Evolutionary conservation across 2,113 vertebrate species (phyloP).

Genomic region (Mystacornis crossleyi): DNA sequence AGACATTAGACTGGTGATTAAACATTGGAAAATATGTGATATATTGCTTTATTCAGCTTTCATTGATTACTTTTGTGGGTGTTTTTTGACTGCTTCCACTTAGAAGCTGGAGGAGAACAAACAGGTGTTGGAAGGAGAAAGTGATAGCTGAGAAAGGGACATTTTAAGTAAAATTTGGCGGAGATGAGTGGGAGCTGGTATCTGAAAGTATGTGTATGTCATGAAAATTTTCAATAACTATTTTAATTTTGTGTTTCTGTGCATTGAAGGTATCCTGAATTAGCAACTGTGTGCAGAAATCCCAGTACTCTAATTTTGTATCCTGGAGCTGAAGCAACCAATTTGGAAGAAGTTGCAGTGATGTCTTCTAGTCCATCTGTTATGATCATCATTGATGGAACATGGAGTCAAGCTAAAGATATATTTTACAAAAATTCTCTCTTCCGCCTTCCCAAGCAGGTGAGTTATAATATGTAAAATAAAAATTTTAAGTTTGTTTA

Average conservation of each 20-base stretch:
- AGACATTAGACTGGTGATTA: neutral
- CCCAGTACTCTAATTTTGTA: slow-evolving; percentile 88
- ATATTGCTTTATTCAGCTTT: neutral
- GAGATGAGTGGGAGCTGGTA: neutral
- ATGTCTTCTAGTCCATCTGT: slow-evolving; percentile 74
- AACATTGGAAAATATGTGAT: neutral
- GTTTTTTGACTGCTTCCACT: neutral
- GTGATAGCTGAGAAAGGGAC: neutral
- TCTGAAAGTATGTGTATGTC: neutral
- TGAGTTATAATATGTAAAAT: slow-evolving; percentile 47
- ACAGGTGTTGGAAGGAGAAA: neutral
- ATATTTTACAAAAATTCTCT: slow-evolving; percentile 95
- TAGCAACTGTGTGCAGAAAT: slow-evolving; percentile 87
- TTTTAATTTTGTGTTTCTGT: neutral
- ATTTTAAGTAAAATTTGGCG: neutral
- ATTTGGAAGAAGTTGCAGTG: slow-evolving; percentile 83
- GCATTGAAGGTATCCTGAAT: slow-evolving; percentile 85
- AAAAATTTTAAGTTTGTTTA: neutral
- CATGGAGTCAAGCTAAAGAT: slow-evolving; percentile 98
- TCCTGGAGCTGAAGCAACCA: slow-evolving; percentile 87
- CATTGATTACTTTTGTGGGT: neutral
- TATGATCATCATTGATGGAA: slow-evolving; percentile 94
- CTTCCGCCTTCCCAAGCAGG: slow-evolving; percentile 92
- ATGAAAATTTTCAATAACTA: neutral
- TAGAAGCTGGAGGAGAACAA: neutral